These are phyloP conservation scores for Lordiphosa collinella DNA, from an alignment of 1,140 invertebrate genomes.

Conservation along the genomic window DNA sequence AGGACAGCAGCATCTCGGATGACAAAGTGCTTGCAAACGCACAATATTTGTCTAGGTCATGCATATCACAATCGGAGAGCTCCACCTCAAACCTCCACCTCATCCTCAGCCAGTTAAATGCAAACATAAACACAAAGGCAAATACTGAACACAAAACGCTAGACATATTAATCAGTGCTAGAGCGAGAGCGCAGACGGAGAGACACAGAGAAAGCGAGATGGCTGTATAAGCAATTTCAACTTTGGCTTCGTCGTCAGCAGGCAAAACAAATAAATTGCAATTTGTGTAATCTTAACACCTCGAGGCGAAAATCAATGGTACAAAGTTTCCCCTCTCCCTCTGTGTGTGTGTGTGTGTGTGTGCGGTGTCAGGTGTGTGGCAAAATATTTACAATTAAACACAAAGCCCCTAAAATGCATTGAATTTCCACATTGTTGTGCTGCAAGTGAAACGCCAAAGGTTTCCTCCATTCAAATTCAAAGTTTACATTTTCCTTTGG, in stretches of 20 bases:
- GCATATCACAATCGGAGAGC: slow-evolving; percentile 43
- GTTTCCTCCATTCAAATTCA: slow-evolving; percentile 23
- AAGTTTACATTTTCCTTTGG: slow-evolving; percentile 26
- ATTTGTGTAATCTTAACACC: slow-evolving; percentile 76
- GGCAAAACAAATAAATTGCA: slow-evolving; percentile 73
- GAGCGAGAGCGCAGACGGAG: slow-evolving; percentile 7
- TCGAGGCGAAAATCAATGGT: slow-evolving; percentile 68
- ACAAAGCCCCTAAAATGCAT: slow-evolving; percentile 53
- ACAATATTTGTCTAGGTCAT: slow-evolving; percentile 74
- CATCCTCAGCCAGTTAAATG: slow-evolving; percentile 52
- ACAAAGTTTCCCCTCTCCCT: slow-evolving; percentile 11
- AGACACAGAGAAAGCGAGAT: neutral
- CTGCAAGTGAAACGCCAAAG: slow-evolving; percentile 11
- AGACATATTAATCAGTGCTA: slow-evolving; percentile 68
- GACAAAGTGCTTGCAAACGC: slow-evolving; percentile 72
- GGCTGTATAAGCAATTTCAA: slow-evolving; percentile 28
- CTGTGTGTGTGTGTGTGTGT: slow-evolving; percentile 24
- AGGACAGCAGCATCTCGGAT: slow-evolving; percentile 23
- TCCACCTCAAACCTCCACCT: neutral
- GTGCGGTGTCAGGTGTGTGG: slow-evolving; percentile 59
- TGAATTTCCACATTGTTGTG: slow-evolving; percentile 32
- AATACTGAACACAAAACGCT: slow-evolving; percentile 45
- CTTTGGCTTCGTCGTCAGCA: slow-evolving; percentile 59
- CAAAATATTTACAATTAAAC: slow-evolving; percentile 74
- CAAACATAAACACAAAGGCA: slow-evolving; percentile 58